These are phyloP conservation scores for Nettapus auritus DNA, from an alignment of 2,113 vertebrate species.

Conservation along the genomic window DNA sequence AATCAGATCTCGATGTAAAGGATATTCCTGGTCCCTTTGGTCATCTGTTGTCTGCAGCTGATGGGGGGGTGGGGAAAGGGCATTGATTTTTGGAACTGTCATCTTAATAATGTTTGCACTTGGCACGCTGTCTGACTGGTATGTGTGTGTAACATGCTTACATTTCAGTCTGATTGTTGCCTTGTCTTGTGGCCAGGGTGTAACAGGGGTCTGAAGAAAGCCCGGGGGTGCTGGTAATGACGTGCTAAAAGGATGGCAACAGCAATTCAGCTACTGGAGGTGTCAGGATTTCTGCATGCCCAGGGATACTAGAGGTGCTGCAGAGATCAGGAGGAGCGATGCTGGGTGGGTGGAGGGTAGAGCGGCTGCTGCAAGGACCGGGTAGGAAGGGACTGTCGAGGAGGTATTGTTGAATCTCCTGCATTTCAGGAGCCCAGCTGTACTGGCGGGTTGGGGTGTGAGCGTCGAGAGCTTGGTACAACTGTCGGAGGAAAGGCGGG, in stretches of 20 bases:
- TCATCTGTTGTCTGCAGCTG: not conserved
- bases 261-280: not conserved
- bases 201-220: not conserved
- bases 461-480: not conserved
- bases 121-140: rapidly evolving
- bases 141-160: rapidly evolving
- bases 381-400: not conserved
- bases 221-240: not conserved
- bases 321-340: not conserved
- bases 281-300: not conserved
- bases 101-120: not conserved
- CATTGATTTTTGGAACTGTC: not conserved
- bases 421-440: not conserved
- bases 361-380: rapidly evolving
- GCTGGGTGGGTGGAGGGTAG: not conserved
- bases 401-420: not conserved
- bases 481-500: rapidly evolving
- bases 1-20: not conserved
- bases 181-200: not conserved
- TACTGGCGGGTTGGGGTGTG: no score
- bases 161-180: not conserved
- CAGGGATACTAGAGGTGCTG: not conserved
- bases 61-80: not conserved
- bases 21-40: not conserved
- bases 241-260: not conserved